These are phyloP conservation scores for Lycaon pictus DNA, from an alignment of 2,113 vertebrate species.

Conservation along the genomic window DNA sequence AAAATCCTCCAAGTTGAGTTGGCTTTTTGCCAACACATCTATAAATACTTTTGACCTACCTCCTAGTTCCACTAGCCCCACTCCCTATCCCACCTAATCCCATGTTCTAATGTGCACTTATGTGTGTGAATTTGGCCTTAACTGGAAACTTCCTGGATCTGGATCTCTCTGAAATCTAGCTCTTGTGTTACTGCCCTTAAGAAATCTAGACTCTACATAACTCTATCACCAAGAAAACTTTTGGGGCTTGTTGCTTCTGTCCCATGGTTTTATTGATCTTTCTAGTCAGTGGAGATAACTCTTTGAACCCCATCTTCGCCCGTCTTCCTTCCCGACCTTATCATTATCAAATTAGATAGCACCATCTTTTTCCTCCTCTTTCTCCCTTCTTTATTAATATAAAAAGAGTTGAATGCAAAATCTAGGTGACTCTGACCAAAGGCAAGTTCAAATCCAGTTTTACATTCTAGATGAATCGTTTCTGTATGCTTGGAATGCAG, in stretches of 20 bases:
- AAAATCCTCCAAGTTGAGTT: neutral
- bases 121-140: neutral
- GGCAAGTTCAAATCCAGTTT: neutral
- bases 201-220: neutral
- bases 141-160: neutral
- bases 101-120: neutral
- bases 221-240: neutral
- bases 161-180: neutral
- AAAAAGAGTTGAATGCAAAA: neutral
- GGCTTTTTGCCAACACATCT: neutral
- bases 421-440: neutral
- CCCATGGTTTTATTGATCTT: neutral
- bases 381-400: neutral
- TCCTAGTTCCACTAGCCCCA: neutral
- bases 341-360: neutral
- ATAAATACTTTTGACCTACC: neutral
- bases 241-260: neutral
- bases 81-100: rapidly evolving
- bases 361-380: neutral
- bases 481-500: neutral
- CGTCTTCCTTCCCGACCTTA: neutral
- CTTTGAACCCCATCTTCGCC: neutral
- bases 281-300: neutral
- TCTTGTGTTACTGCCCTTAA: neutral
- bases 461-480: neutral